Conservation (phyloP, 2,113 vertebrate genomes). For the Helogale parvula region DNA sequence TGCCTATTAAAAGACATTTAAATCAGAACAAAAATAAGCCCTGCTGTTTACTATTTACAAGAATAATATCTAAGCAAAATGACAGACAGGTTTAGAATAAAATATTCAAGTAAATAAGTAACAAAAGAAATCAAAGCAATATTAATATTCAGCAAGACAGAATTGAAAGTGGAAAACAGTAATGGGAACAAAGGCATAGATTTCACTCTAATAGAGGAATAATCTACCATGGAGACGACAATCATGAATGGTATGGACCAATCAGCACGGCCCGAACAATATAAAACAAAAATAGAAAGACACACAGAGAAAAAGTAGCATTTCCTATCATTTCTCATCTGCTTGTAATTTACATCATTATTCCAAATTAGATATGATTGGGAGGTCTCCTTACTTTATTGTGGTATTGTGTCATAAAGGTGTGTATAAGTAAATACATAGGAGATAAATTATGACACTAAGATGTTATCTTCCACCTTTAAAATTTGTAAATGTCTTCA, state of each 20-base stretch:
- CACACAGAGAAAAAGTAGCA: neutral
- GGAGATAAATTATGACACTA: neutral
- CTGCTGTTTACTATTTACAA: neutral
- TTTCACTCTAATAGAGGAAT: neutral
- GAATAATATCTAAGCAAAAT: neutral
- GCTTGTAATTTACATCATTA: neutral
- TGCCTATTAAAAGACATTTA: neutral
- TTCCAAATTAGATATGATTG: neutral
- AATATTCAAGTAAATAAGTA: neutral
- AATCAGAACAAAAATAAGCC: neutral
- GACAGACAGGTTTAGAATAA: neutral
- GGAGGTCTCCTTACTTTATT: neutral
- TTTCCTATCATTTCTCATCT: neutral
- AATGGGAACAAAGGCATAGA: neutral
- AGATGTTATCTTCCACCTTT: neutral
- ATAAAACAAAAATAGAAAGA: neutral
- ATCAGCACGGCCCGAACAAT: neutral
- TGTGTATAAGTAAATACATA: neutral
- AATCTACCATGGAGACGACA: neutral
- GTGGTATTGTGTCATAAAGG: neutral
- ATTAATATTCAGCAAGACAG: neutral
- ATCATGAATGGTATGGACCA: neutral
- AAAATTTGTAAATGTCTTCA: constrained; percentile 11
- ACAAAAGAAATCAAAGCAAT: neutral
- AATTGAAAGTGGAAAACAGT: neutral